Evolutionary conservation across 2,888 invertebrate genomes (phyloP).

Genomic region (Phaedon cochleariae): DNA sequence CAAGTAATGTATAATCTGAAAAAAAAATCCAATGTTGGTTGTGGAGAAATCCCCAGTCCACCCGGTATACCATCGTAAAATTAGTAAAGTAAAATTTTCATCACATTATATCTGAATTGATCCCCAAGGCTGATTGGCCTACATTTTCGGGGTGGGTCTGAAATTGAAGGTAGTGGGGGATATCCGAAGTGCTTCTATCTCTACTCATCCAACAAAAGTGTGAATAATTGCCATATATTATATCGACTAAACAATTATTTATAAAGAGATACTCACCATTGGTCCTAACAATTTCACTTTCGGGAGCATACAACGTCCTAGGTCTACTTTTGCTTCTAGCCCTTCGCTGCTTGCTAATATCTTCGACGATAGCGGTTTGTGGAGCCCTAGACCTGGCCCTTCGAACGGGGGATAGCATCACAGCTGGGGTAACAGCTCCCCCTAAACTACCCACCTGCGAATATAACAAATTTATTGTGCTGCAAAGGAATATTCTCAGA

Average conservation of each 20-base stretch:
- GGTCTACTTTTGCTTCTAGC: conserved; percentile 88
- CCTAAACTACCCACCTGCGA: conserved; percentile 61
- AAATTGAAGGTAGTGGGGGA: background rate
- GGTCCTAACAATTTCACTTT: conserved; percentile 81
- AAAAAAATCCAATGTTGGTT: conserved; percentile 15
- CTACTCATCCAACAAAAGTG: background rate
- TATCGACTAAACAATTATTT: no score
- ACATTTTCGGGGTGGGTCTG: background rate
- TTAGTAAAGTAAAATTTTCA: no score
- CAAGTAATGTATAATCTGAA: conserved; percentile 81
- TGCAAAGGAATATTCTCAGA: no score
- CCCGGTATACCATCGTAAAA: no score
- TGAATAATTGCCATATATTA: no score
- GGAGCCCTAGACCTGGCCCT: conserved; percentile 72
- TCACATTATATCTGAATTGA: background rate
- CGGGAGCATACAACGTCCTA: conserved; percentile 83
- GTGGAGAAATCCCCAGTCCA: no score
- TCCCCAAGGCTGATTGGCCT: background rate
- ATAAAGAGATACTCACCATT: conserved; percentile 67
- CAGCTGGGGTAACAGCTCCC: conserved; percentile 50
- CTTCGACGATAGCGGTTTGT: conserved; percentile 65
- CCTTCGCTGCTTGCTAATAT: conserved; percentile 67
- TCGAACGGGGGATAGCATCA: conserved; percentile 71
- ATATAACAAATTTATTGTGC: no score
- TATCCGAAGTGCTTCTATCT: no score